Percentiles rank a stretch among this genome's conserved stretches.
Conservation (phyloP, 2,113 vertebrate species). For the Poeciliopsis retropinna region DNA sequence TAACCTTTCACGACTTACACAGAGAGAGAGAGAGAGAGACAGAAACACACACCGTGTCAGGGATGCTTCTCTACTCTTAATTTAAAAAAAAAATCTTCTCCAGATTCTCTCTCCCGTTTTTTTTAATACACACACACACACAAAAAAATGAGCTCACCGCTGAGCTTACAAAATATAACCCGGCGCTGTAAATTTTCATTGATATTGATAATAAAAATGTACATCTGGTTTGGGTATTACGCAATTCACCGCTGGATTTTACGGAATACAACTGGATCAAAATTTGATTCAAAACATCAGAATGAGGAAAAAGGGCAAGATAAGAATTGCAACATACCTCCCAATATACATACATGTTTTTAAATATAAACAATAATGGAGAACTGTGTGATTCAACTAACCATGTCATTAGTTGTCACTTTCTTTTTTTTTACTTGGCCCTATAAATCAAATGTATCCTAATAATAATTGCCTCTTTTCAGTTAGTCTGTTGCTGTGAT, state of each 20-base stretch:
- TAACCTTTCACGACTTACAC: neutral
- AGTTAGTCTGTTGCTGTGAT: too few relatives aligned
- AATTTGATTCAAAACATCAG: too few relatives aligned
- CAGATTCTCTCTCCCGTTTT: neutral
- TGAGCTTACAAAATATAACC: neutral
- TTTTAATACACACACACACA: constrained; percentile 44
- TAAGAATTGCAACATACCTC: neutral
- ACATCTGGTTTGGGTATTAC: too few relatives aligned
- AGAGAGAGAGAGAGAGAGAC: too few relatives aligned
- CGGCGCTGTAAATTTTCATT: neutral
- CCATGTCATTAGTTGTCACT: neutral
- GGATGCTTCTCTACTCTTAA: neutral
- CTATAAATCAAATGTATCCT: too few relatives aligned
- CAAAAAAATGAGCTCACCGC: neutral
- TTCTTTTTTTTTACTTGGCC: too few relatives aligned
- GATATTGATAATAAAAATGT: neutral
- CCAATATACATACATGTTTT: too few relatives aligned
- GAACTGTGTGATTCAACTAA: too few relatives aligned
- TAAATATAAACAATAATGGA: neutral
- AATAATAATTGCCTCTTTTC: too few relatives aligned
- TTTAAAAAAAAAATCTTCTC: neutral
- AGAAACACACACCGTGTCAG: neutral
- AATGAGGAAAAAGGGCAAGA: neutral
- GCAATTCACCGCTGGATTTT: too few relatives aligned
- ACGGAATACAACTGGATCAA: too few relatives aligned